These are phyloP conservation scores for Sesia bembeciformis DNA, from an alignment of 2,888 invertebrate genomes.

Conservation along the genomic window DNA sequence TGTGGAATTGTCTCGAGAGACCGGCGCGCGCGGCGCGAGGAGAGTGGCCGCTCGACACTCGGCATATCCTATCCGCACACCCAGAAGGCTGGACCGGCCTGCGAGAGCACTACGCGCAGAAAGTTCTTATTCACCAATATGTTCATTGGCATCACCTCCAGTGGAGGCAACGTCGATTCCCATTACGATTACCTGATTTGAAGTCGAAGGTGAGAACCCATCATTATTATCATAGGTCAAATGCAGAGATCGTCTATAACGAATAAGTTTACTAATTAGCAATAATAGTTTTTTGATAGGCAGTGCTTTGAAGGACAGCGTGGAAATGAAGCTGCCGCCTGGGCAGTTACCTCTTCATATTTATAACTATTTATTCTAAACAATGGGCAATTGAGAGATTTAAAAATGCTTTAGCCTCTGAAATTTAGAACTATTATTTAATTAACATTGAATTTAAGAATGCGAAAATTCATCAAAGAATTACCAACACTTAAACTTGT, in stretches of 20 bases:
- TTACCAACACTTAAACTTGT: not conserved
- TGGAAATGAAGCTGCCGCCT: not conserved
- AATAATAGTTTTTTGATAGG: not conserved
- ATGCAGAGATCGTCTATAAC: not conserved
- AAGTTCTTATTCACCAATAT: conserved; percentile 33
- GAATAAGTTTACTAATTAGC: not conserved
- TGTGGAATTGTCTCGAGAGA: conserved; percentile 27
- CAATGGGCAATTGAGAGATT: too few species aligned
- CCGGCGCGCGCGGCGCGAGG: not conserved
- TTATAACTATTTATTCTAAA: too few species aligned
- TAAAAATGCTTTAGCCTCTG: too few species aligned
- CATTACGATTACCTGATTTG: conserved; percentile 71
- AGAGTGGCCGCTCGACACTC: conserved; percentile 1
- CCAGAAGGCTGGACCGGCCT: conserved; percentile 26
- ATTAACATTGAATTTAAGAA: too few species aligned
- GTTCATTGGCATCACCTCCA: conserved; percentile 70
- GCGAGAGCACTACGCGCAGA: not conserved
- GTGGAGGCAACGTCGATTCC: conserved; percentile 66
- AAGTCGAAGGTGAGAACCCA: conserved; percentile 37
- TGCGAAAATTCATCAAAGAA: too few species aligned
- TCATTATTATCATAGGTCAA: conserved; percentile 30
- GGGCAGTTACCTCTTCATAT: too few species aligned
- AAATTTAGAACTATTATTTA: too few species aligned
- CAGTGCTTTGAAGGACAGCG: not conserved
- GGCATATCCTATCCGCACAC: conserved; percentile 21